Evolutionary conservation across 92 coral and sea anemone genomes (phyloP).

Genomic region (Metridium senile): DNA sequence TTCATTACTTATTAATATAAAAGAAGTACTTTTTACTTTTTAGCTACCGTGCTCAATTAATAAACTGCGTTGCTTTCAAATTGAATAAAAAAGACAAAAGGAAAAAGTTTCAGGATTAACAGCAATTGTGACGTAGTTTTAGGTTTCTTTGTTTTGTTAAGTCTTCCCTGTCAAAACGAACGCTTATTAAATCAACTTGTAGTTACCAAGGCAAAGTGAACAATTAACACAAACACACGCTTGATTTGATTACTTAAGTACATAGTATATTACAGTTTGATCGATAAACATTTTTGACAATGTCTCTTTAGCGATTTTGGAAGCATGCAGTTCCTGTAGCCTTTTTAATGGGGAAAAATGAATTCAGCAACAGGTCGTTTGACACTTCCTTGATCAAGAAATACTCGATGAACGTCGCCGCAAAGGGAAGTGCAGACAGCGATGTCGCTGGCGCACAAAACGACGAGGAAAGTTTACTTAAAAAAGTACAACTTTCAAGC

Average conservation of each 20-base stretch:
- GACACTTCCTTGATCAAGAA: background rate
- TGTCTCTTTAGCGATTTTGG: background rate
- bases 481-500: background rate
- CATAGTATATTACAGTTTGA: conserved; percentile 21
- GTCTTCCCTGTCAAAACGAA: conserved; percentile 19
- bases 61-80: no score
- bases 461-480: background rate
- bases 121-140: conserved; percentile 17
- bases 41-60: no score
- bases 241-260: conserved; percentile 63
- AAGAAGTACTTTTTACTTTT: no score
- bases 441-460: background rate
- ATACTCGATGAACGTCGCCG: background rate
- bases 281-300: background rate
- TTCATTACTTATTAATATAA: no score
- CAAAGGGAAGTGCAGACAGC: background rate
- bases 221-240: conserved; percentile 52
- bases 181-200: conserved; percentile 41
- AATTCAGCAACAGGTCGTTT: background rate
- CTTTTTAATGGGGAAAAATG: background rate
- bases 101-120: conserved; percentile 1
- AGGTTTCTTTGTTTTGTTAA: conserved; percentile 1
- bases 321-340: no score
- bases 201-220: conserved; percentile 42
- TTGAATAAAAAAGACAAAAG: no score